Conservation (phyloP, 1,140 invertebrate genomes). For the Notospermus geniculatus region DNA sequence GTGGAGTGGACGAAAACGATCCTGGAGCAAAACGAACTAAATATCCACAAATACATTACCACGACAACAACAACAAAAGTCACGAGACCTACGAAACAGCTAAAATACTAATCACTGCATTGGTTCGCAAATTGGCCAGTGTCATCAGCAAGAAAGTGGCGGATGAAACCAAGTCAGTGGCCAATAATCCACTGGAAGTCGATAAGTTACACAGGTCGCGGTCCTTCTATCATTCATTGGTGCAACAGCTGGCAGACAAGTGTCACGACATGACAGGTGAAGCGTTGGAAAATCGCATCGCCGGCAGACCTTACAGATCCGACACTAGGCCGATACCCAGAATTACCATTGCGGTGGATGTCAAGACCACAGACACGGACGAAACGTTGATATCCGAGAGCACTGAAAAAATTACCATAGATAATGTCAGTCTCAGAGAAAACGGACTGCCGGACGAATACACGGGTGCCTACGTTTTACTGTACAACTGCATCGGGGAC, state of each 20-base stretch:
- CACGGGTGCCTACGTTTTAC: neutral
- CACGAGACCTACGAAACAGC: neutral
- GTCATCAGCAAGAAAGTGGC: neutral
- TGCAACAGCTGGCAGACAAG: neutral
- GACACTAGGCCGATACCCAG: neutral
- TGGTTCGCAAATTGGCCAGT: neutral
- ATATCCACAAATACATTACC: neutral
- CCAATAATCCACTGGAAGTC: neutral
- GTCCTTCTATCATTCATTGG: neutral
- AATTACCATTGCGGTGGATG: neutral
- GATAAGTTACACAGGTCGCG: neutral
- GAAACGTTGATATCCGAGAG: neutral
- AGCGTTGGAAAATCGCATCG: neutral
- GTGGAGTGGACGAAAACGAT: neutral
- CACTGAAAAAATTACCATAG: neutral
- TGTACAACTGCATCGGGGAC: neutral
- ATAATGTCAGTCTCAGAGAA: neutral
- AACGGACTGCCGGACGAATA: neutral
- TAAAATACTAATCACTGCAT: neutral
- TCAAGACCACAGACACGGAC: neutral
- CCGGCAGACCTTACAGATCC: neutral
- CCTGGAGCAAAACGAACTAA: neutral
- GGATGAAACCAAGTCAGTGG: neutral
- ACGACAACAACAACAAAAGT: neutral
- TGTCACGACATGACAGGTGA: neutral